These are phyloP conservation scores for Eulemur macaco DNA, from an alignment of 2,113 vertebrate species.

Conservation along the genomic window DNA sequence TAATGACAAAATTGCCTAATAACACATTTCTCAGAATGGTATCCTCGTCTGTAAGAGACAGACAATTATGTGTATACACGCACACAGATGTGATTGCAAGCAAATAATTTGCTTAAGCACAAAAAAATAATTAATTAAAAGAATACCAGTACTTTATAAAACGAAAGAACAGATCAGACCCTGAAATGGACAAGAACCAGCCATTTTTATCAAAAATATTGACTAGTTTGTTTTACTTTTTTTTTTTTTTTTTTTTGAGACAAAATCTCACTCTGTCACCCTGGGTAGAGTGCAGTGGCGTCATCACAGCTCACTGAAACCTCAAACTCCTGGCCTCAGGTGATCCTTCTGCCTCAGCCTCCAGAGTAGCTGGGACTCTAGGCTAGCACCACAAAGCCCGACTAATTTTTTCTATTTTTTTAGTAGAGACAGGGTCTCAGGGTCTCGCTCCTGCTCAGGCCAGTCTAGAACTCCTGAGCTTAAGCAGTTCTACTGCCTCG, in stretches of 20 bases:
- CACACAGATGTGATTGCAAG: not conserved
- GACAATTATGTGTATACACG: not conserved
- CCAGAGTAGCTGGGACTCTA: too few species aligned
- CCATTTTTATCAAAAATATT: conserved; percentile 22
- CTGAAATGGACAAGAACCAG: not conserved
- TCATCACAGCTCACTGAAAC: too few species aligned
- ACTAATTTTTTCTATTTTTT: too few species aligned
- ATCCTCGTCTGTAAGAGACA: not conserved
- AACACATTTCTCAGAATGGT: not conserved
- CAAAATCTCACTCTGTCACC: too few species aligned
- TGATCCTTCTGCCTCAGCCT: too few species aligned
- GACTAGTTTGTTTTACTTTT: conserved; percentile 37
- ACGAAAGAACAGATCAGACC: not conserved
- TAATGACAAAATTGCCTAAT: not conserved
- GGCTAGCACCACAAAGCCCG: too few species aligned
- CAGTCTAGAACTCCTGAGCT: too few species aligned
- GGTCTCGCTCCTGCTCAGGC: too few species aligned
- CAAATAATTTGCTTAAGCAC: conserved; percentile 33
- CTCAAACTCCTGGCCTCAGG: too few species aligned
- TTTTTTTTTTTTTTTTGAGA: not conserved
- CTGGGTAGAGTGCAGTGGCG: too few species aligned
- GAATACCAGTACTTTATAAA: not conserved
- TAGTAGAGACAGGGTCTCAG: too few species aligned
- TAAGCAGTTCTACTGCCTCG: too few species aligned
- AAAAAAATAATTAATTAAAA: conserved; percentile 21